phyloP scores from a whole-genome alignment of 2,113 vertebrate genomes.

The Cheirogaleus medius region DNA sequence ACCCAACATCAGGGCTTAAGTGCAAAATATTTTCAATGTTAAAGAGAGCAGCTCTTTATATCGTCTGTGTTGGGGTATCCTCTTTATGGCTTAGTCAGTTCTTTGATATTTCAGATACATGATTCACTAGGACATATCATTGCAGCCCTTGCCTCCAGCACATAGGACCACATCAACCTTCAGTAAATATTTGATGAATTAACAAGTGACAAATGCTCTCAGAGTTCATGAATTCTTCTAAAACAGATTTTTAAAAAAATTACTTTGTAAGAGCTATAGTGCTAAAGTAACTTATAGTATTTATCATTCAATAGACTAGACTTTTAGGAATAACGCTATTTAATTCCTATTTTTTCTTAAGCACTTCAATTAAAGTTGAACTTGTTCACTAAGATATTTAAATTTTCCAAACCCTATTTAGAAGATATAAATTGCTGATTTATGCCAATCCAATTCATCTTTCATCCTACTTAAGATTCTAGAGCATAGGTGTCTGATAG shows the following conservation, averaged over 20 bases:
- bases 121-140: neutral
- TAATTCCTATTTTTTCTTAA: neutral
- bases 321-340: neutral
- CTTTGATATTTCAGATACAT: neutral
- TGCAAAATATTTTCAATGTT: neutral
- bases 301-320: neutral
- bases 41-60: neutral
- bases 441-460: neutral
- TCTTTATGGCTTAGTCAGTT: neutral
- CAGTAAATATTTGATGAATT: neutral
- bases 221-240: neutral
- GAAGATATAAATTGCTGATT: neutral
- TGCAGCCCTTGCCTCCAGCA: neutral
- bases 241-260: neutral
- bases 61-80: neutral
- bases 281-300: neutral
- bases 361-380: neutral
- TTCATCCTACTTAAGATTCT: neutral
- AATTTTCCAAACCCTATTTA: neutral
- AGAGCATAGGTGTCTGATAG: neutral
- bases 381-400: neutral
- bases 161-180: neutral
- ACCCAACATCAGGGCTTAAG: neutral
- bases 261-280: neutral
- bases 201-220: neutral